These are phyloP conservation scores for Diachasma alloeum DNA, from an alignment of 1,140 invertebrate genomes.

Conservation along the genomic window DNA sequence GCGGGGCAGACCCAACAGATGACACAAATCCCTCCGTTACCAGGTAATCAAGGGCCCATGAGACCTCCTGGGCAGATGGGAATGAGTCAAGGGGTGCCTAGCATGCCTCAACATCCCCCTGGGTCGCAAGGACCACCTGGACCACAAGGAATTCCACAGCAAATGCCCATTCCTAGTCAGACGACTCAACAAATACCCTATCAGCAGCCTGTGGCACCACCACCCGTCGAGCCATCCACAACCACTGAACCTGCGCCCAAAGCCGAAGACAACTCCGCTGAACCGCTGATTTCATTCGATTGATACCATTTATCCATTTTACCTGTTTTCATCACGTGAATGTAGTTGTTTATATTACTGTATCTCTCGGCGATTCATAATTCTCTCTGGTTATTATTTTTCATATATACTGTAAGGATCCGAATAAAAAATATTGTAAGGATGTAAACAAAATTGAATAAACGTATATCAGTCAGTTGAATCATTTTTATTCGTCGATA, in stretches of 20 bases:
- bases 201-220: neutral
- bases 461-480: neutral
- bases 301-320: neutral
- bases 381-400: neutral
- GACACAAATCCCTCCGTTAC: slow-evolving; percentile 12
- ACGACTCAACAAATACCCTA: slow-evolving; percentile 11
- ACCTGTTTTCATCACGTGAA: neutral
- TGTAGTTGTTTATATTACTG: neutral
- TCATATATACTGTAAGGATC: neutral
- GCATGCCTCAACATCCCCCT: neutral
- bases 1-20: slow-evolving; percentile 4
- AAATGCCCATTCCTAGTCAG: slow-evolving; percentile 5
- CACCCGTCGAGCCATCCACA: neutral
- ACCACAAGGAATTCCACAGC: neutral
- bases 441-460: neutral
- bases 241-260: neutral
- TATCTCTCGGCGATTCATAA: neutral
- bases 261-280: neutral
- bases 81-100: slow-evolving; percentile 24
- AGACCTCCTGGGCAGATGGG: slow-evolving; percentile 26
- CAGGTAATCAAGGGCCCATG: neutral
- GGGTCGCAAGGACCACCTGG: neutral
- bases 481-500: neutral
- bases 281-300: neutral
- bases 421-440: neutral